A percentile compares a stretch with the other conserved stretches of the same genome.
Evolutionary conservation across 64 coral and sea anemone species (phyloP).

Genomic region (Trachythela sp.): DNA sequence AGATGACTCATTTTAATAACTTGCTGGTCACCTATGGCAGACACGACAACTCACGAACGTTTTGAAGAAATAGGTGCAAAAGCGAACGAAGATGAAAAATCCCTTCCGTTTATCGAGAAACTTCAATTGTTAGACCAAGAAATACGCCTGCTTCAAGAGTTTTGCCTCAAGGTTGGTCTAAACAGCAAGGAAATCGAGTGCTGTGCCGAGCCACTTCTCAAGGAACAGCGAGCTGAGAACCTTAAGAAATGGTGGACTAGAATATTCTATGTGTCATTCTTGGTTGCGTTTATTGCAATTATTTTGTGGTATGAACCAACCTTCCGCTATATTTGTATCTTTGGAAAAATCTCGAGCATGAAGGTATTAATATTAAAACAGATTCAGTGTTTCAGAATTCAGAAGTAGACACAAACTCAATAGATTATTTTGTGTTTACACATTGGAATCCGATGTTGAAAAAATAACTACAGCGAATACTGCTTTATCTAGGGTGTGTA

Average conservation of each 20-base stretch:
- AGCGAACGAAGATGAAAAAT: neutral
- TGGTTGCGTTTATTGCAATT: neutral
- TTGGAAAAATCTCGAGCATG: slow-evolving; percentile 5
- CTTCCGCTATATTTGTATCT: slow-evolving; percentile 11
- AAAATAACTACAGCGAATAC: no score
- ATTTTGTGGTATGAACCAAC: slow-evolving; percentile 5
- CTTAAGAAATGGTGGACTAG: neutral
- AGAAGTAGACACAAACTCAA: no score
- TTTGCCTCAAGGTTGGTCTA: neutral
- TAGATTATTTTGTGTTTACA: no score
- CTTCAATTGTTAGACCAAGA: slow-evolving; percentile 6
- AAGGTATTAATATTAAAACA: neutral
- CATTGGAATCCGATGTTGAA: no score
- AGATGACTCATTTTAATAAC: neutral
- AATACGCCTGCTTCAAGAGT: slow-evolving; percentile 7
- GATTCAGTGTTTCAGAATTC: no score
- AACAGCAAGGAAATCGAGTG: slow-evolving; percentile 16
- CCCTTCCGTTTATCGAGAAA: neutral
- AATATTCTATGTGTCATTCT: neutral
- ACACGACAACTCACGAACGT: neutral
- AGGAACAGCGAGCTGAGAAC: neutral
- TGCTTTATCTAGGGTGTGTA: no score
- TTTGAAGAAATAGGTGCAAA: neutral
- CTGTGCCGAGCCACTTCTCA: slow-evolving; percentile 4
- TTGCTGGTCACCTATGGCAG: neutral